Evolutionary conservation across 30 jellyfish, hydroid and myxozoan species (phyloP), one percentile per base, ranked within the genome.

Genomic region (Cassiopea xamachana): DNA sequence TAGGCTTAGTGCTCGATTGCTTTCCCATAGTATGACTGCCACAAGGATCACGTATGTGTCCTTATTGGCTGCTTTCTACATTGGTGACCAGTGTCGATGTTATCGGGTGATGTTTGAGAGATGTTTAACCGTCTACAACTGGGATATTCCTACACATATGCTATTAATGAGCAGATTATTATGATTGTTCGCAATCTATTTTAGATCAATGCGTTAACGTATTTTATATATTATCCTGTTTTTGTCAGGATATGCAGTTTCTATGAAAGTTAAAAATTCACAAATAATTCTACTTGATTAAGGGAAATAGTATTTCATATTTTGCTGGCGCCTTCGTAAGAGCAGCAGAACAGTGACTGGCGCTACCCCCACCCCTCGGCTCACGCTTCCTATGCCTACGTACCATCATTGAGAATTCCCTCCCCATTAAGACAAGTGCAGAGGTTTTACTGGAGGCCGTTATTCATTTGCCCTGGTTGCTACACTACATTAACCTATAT

Each of bases 101-200:
- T 64, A 43, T 15, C 19, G 12, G 82, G 90, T 58, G 49, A 68
- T 67, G 43, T 73, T 82, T 64, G 67, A 13, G 68, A 45, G 90
- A 82, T 82, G 90, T 82, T 44, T 19, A 13, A 60, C 45, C 90
- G 81, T 82, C 90, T 82, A 50, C 51, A 55, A 61, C 12, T 82
- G 82, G 90, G 90, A 59, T 82, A 82, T 82, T 59, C 90, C 90
- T 82, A 67, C 55, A 61, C 73, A 19, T 46, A 13, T 39, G 90
- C 90, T 80, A 60, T 19, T 73, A 39, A 69, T 70, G 85, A 84
- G 92, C 92, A 84, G 79, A 44, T 46, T 46, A 43, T 12, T 16
- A 2, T 12, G 94, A 77, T 87, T 87, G 94, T 87, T 87, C 61
- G 68, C 79, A 78, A 77, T 87, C 94, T 64, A 27, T 76, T 79